phyloP scores from a whole-genome alignment of 2,797 vertebrate species.

The Salmo trutta region DNA sequence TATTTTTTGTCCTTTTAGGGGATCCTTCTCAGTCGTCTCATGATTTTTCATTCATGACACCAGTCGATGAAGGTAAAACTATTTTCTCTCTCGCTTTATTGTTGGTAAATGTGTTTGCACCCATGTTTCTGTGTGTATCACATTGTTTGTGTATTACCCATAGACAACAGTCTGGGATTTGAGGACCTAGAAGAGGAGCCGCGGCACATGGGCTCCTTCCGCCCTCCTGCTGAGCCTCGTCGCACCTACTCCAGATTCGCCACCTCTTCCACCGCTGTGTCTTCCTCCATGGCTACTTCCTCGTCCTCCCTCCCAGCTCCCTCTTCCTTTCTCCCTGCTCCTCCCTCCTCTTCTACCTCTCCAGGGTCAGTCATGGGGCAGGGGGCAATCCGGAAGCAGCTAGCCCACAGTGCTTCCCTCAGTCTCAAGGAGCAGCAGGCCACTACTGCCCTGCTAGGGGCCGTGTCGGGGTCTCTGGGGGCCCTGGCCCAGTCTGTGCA shows the following conservation, averaged over 20 bases:
- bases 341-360: background rate
- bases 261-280: slow-evolving; percentile 22
- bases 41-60: slow-evolving; percentile 62
- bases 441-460: slow-evolving; percentile 67
- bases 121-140: too few species aligned
- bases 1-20: slow-evolving; percentile 41
- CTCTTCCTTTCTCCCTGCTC: background rate
- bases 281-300: slow-evolving; percentile 14
- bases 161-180: slow-evolving; percentile 50
- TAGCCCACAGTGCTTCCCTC: slow-evolving; percentile 67
- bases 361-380: background rate
- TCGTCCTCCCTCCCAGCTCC: background rate
- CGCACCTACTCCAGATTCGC: slow-evolving; percentile 61
- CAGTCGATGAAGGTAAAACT: slow-evolving; percentile 66
- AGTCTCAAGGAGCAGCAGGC: slow-evolving; percentile 79
- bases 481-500: slow-evolving; percentile 73
- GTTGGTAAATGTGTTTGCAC: background rate
- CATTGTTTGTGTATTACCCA: background rate
- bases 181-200: slow-evolving; percentile 47
- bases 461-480: slow-evolving; percentile 76
- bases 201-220: slow-evolving; percentile 28
- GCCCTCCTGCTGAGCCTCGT: slow-evolving; percentile 30
- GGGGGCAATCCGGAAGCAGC: slow-evolving; percentile 35
- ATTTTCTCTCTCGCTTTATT: background rate
- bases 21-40: slow-evolving; percentile 64